Base-by-base conservation (phyloP, 2,113 vertebrate genomes). In the Hyaena hyaena region DNA sequence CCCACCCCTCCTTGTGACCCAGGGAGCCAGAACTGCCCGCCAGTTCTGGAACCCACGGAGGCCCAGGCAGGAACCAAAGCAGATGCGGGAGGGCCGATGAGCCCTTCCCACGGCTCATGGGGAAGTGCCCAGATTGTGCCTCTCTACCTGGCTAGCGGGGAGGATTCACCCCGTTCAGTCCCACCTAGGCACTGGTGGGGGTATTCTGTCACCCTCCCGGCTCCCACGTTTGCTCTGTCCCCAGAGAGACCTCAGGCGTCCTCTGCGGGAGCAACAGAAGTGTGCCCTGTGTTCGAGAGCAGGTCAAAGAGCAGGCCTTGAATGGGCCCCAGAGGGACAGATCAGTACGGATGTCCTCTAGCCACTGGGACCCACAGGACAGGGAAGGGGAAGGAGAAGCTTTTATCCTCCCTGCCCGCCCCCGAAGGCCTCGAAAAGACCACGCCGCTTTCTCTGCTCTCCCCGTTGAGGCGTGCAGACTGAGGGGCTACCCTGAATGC, bases 401-500 rank as follows among this genome's bases (percentile, higher is more conserved):
- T 23, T 35, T 28, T 45, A 10, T 11, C 26, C 16, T 33, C 21
- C 58, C 50, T 24, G 4, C 12, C 48, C 58, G 55, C 81, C 71
- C 26, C 63, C 16, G 0, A 89, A n/a, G 71, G 23, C 90, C 80
- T 73, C 43, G 71, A 73, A 80, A 15, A 81, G 74, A 45, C n/a
- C 53, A 0, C 17, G 39, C 93, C 33, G 90, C 61, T 5, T 31
- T 53, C 86, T 96, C 50, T 55, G 17, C 92, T 69, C 39, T 87
- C 69, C 87, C 87, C 11, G 8, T 15, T 10, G 24, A 61, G 76
- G 85, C 35, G 48, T 43, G 43, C 65, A 31, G 76, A n/a, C 74
- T 69, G 61, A 80, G 82, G 33, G 74, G 93, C 95, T 86, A 33
- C 84, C 95, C 90, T 87, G 96, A 96, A 90, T 95, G 84, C 26